Conservation (phyloP, 2,797 vertebrate species). For the Hybognathus amarus region DNA sequence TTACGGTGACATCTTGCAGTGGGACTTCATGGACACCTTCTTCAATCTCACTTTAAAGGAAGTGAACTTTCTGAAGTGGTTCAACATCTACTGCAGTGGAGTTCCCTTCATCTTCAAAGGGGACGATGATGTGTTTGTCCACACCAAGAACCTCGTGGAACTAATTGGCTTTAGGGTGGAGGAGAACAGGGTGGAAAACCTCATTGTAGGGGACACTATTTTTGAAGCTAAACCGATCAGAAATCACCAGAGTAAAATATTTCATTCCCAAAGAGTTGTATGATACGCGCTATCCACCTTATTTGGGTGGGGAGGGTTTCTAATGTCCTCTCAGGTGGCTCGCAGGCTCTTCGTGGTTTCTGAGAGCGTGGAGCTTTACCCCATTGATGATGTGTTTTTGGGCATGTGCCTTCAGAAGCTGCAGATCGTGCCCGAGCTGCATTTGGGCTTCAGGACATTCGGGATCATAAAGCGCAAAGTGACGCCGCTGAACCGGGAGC, state of each 20-base stretch:
- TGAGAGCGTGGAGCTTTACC: constrained; percentile 80
- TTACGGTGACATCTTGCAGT: constrained; percentile 84
- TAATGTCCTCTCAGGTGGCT: constrained; percentile 79
- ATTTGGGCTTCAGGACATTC: constrained; percentile 83
- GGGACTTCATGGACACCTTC: constrained; percentile 89
- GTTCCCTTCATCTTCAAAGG: constrained; percentile 85
- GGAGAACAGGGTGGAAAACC: constrained; percentile 62
- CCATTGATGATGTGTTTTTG: constrained; percentile 89
- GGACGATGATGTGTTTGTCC: constrained; percentile 88
- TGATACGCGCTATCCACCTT: constrained; percentile 82
- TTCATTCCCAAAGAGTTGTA: constrained; percentile 83
- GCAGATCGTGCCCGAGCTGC: constrained; percentile 75
- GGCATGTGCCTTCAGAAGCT: constrained; percentile 84
- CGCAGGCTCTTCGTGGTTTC: constrained; percentile 72
- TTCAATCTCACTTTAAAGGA: constrained; percentile 86
- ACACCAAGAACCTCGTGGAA: constrained; percentile 82
- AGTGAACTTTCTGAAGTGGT: constrained; percentile 86
- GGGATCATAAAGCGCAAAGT: constrained; percentile 75
- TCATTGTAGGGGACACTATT: constrained; percentile 88
- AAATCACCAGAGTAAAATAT: constrained; percentile 85
- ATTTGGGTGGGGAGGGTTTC: constrained; percentile 86
- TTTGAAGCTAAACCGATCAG: constrained; percentile 82
- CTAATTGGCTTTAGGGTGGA: constrained; percentile 73
- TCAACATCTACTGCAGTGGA: constrained; percentile 77
- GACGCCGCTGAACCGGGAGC: constrained; percentile 82